Base-by-base conservation (phyloP, 2,113 vertebrate genomes). In the Centrocercus urophasianus region DNA sequence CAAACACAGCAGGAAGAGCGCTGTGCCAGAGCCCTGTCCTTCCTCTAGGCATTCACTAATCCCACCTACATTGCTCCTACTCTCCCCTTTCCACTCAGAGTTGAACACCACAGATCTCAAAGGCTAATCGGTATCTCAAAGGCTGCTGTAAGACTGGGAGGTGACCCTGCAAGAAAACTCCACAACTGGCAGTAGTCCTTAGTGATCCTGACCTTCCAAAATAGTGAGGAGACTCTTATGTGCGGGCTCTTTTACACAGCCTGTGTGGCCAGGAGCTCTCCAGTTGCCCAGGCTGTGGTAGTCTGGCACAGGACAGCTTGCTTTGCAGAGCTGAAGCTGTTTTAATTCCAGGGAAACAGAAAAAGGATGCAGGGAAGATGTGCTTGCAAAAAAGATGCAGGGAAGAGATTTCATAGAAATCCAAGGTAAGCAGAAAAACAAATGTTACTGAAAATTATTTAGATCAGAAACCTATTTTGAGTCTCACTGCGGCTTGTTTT, bases 341-440 rank as follows among this genome's bases (percentile, higher is more conserved):
- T 94, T 89, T 89, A 71, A 59, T 79, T 89, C 90, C 66, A 88
- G 52, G 8, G 54, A 88, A 89, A 82, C 34, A 48, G 74, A 85
- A 91, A 91, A 91, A 91, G 82, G 92, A 93, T 78, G 66, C 66
- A 76, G 88, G 92, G 90, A 93, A 63, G 79, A 79, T 50, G 82
- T 75, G 71, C 75, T 74, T 75, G 66, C 34, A 34, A 34, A 34
- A 34, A 34, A 34, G 34, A 34, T 34, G 34, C 82, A 83, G 75
- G 71, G 36, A 18, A 15, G 13, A 34, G 75, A 89, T 59, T 69
- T 82, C 47, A 32, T 67, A 43, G 81, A 86, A 90, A 84, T 66
- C 77, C 89, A 89, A 89, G 4, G 66, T 88, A 89, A 95, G 90
- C 91, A 92, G 95, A 89, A 28, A 13, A 90, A 86, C 34, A 74